A percentile compares a stretch with the other conserved stretches of the same genome.
These are phyloP conservation scores for Sarcophaga rosellei DNA, from an alignment of 2,888 invertebrate species.

Conservation along the genomic window DNA sequence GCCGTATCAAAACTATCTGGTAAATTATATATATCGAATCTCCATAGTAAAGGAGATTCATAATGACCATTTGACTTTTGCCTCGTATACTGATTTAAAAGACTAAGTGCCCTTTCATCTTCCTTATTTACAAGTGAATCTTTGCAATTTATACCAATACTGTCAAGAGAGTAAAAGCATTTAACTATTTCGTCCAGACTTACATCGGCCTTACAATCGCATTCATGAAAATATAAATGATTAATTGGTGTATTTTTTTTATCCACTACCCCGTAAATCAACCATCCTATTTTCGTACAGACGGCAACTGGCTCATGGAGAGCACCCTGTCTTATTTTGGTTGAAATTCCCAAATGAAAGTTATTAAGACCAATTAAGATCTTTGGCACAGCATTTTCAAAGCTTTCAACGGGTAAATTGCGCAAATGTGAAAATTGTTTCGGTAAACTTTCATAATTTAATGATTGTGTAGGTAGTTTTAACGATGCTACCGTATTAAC, in stretches of 20 bases:
- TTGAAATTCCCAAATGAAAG: slow-evolving; percentile 38
- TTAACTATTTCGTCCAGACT: slow-evolving; percentile 40
- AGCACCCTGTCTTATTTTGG: slow-evolving; percentile 38
- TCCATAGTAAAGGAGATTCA: slow-evolving; percentile 9
- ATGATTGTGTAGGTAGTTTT: slow-evolving; percentile 9
- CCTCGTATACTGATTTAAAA: slow-evolving; percentile 7
- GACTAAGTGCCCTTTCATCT: not conserved
- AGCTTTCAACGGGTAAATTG: slow-evolving; percentile 1
- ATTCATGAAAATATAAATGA: slow-evolving; percentile 47
- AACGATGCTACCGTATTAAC: slow-evolving; percentile 10
- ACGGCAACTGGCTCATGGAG: slow-evolving; percentile 53
- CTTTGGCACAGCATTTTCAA: not conserved
- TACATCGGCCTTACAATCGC: slow-evolving; percentile 27
- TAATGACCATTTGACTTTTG: slow-evolving; percentile 6
- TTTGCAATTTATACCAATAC: slow-evolving; percentile 38
- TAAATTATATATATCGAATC: not conserved
- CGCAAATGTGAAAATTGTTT: not conserved
- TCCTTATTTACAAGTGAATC: slow-evolving; percentile 4
- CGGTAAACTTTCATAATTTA: not conserved
- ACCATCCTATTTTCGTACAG: slow-evolving; percentile 48
- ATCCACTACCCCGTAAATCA: slow-evolving; percentile 44
- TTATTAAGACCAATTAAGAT: slow-evolving; percentile 20
- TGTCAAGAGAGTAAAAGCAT: slow-evolving; percentile 38
- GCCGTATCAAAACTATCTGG: slow-evolving; percentile 2
- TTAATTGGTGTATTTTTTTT: slow-evolving; percentile 26